Conservation (phyloP, 2,113 vertebrate genomes). For the Nothoprocta pentlandii region DNA sequence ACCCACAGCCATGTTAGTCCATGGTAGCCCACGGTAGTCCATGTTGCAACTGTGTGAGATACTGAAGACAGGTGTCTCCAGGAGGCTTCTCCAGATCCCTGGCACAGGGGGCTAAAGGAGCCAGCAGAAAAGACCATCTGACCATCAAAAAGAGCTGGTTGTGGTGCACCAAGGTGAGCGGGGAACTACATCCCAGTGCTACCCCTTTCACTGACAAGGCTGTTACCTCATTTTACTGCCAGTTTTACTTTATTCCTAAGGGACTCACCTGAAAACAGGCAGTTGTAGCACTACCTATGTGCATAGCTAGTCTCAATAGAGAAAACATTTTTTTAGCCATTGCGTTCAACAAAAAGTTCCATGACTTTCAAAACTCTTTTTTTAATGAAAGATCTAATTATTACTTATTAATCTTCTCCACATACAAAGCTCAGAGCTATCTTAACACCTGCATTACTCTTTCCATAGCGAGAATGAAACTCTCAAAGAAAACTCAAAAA, state of each 20-base stretch:
- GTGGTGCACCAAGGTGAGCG: neutral
- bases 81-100: fast-evolving
- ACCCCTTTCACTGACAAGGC: neutral
- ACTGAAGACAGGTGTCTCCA: neutral
- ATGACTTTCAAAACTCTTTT: neutral
- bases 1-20: neutral
- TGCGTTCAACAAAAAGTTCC: neutral
- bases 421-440: conserved; percentile 30
- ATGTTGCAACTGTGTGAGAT: neutral
- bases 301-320: neutral
- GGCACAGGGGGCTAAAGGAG: neutral
- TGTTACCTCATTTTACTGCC: neutral
- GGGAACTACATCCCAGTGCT: neutral
- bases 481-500: conserved; percentile 3
- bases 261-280: neutral
- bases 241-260: neutral
- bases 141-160: neutral
- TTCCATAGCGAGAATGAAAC: neutral
- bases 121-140: neutral
- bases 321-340: neutral
- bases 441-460: conserved; percentile 38
- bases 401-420: conserved; percentile 33
- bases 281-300: neutral
- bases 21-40: neutral
- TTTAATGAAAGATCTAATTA: conserved; percentile 5